Evolutionary conservation across 37 sponge, comb jelly and placozoan genomes (phyloP).

Genomic region (Beroe ovata): DNA sequence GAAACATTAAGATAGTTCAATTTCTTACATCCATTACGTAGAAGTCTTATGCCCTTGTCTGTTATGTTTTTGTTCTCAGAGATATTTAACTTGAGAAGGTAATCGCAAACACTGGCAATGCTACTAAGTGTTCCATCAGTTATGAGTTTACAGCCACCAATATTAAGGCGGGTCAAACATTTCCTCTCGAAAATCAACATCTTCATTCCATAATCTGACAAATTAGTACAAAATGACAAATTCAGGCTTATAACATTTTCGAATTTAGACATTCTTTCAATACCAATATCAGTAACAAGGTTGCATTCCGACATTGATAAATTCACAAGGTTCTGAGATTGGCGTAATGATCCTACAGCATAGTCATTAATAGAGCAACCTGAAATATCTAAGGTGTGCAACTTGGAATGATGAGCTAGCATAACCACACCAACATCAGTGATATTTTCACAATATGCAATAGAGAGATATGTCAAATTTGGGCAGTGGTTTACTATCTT

Average conservation of each 20-base stretch:
- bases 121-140: constrained; percentile 12
- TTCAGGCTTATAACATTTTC: constrained; percentile 34
- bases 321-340: background rate
- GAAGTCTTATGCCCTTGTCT: constrained; percentile 35
- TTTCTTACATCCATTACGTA: constrained; percentile 13
- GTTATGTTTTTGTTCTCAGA: constrained; percentile 39
- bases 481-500: constrained; percentile 10
- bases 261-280: constrained; percentile 25
- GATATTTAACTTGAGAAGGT: constrained; percentile 23
- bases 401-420: background rate
- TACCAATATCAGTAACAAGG: constrained; percentile 37
- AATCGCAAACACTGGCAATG: constrained; percentile 47
- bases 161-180: constrained; percentile 9
- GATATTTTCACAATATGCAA: constrained; percentile 60
- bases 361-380: constrained; percentile 34
- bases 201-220: constrained; percentile 66
- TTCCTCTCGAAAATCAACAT: constrained; percentile 56
- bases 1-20: constrained; percentile 55
- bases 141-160: constrained; percentile 34
- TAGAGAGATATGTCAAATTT: constrained; percentile 13
- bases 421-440: constrained; percentile 48
- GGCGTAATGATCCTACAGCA: constrained; percentile 1
- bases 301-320: constrained; percentile 57
- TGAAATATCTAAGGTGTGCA: constrained; percentile 15
- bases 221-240: constrained; percentile 31